These are phyloP conservation scores for Sogatella furcifera DNA, from an alignment of 1,140 invertebrate species.

Conservation along the genomic window DNA sequence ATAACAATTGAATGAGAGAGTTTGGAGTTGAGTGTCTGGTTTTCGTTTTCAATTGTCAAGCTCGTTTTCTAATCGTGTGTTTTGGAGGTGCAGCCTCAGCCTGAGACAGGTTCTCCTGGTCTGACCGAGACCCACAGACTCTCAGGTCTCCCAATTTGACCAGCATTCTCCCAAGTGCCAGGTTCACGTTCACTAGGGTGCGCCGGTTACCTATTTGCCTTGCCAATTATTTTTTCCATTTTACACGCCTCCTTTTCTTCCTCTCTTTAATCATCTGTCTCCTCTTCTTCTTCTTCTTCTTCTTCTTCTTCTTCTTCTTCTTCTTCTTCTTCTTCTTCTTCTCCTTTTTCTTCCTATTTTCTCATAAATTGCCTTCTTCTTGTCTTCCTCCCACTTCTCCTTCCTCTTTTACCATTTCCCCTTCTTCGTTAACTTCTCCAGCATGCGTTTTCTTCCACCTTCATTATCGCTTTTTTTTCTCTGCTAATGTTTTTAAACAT, in stretches of 20 bases:
- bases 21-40: background rate
- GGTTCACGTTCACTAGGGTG: background rate
- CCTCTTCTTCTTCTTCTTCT: constrained; percentile 13
- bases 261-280: constrained; percentile 2
- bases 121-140: background rate
- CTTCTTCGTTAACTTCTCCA: too few relatives aligned
- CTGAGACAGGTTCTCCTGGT: background rate
- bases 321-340: constrained; percentile 1
- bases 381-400: too few relatives aligned
- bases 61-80: background rate
- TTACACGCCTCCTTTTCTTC: constrained; percentile 1
- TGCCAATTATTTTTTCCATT: background rate
- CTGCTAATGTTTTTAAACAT: constrained; percentile 14
- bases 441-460: too few relatives aligned
- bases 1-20: background rate
- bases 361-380: background rate
- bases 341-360: background rate
- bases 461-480: too few relatives aligned
- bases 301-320: constrained; percentile 3
- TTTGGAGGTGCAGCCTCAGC: background rate
- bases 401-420: too few relatives aligned
- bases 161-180: background rate
- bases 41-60: background rate
- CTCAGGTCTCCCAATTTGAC: background rate
- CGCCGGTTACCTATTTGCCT: constrained; percentile 6